Conservation (phyloP, 2,888 invertebrate genomes). For the Dicyrtomina minuta region DNA sequence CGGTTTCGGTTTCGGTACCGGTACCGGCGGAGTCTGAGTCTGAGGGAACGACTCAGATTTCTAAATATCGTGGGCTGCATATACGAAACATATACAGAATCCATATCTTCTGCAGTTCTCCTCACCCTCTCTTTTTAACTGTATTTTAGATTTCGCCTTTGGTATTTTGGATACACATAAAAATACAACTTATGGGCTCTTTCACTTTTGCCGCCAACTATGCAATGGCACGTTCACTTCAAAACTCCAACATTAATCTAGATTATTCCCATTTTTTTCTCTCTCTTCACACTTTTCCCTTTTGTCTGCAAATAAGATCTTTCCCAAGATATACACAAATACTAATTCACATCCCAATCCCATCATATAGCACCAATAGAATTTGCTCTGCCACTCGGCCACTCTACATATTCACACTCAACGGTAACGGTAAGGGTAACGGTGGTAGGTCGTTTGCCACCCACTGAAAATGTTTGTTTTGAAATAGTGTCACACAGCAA, state of each 20-base stretch:
- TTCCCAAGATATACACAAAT: background rate
- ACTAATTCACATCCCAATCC: too few relatives aligned
- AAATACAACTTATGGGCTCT: background rate
- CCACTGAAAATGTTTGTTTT: too few relatives aligned
- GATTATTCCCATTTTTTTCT: constrained; percentile 12
- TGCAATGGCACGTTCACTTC: constrained; percentile 14
- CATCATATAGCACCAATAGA: too few relatives aligned
- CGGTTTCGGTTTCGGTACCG: too few relatives aligned
- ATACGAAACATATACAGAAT: background rate
- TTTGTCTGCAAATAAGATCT: constrained; percentile 8
- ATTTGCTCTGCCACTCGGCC: too few relatives aligned
- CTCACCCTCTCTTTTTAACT: background rate
- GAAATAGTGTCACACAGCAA: too few relatives aligned
- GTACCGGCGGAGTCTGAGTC: background rate
- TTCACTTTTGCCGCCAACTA: constrained; percentile 1
- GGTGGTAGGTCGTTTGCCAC: too few relatives aligned
- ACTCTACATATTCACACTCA: too few relatives aligned
- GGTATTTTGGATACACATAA: background rate
- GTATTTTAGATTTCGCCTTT: too few relatives aligned
- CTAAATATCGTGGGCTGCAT: too few relatives aligned
- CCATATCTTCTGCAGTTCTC: background rate
- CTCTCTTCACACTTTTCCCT: too few relatives aligned
- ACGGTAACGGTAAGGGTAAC: too few relatives aligned
- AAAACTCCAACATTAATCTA: background rate
- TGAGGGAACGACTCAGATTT: background rate